Conservation (phyloP, 2,888 invertebrate species). For the Andrena minutula region DNA sequence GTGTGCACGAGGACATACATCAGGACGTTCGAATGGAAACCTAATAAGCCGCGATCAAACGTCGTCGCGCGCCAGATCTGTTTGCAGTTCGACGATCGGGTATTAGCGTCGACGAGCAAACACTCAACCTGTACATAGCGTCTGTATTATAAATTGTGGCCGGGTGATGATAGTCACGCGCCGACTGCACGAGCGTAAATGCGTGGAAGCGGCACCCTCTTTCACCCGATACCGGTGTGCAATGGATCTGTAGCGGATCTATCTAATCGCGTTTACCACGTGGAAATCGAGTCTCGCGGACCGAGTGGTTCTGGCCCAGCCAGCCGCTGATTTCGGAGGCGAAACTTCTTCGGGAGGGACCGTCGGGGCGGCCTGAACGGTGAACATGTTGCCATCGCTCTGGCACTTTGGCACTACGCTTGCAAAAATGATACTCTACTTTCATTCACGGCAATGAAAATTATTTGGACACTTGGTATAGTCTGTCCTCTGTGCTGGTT, state of each 20-base stretch:
- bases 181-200: constrained; percentile 37
- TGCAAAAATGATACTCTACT: background rate
- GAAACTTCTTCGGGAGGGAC: background rate
- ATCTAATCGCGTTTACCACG: constrained; percentile 39
- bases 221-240: constrained; percentile 18
- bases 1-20: background rate
- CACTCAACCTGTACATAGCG: constrained; percentile 72
- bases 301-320: constrained; percentile 25
- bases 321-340: background rate
- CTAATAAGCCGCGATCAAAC: constrained; percentile 14
- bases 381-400: background rate
- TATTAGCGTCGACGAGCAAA: constrained; percentile 63
- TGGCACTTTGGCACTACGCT: background rate
- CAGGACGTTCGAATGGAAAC: background rate
- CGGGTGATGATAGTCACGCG: constrained; percentile 66
- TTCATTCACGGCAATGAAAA: background rate
- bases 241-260: constrained; percentile 13
- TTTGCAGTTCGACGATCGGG: constrained; percentile 51
- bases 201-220: constrained; percentile 20
- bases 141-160: constrained; percentile 76
- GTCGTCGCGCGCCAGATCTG: constrained; percentile 23
- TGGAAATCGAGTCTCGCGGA: constrained; percentile 45
- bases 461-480: background rate
- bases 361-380: background rate
- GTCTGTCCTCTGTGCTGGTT: background rate